phyloP scores from a whole-genome alignment of 1,140 invertebrate species.

The Euborellia annulipes region DNA sequence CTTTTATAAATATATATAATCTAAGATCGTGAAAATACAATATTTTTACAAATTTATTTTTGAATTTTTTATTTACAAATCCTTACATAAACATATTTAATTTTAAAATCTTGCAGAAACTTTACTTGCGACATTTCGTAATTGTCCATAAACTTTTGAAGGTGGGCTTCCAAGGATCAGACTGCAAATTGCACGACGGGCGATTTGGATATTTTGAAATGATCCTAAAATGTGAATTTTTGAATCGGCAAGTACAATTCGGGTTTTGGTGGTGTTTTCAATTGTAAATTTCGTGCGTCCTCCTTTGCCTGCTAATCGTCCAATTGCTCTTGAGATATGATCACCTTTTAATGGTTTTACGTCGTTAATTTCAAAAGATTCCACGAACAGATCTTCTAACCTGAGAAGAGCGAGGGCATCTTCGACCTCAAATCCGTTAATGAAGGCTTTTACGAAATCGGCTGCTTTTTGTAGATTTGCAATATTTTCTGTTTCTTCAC shows the following conservation, averaged over 20 bases:
- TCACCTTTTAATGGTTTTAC: conserved; percentile 93
- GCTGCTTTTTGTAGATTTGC: conserved; percentile 90
- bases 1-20: too few species aligned
- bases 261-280: conserved; percentile 97
- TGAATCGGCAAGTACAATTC: conserved; percentile 90
- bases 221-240: conserved; percentile 97
- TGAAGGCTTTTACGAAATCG: conserved; percentile 95
- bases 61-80: too few species aligned
- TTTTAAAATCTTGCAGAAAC: conserved; percentile 65
- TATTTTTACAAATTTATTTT: too few species aligned
- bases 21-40: too few species aligned
- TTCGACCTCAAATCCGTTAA: conserved; percentile 93
- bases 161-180: conserved; percentile 91
- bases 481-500: conserved; percentile 69
- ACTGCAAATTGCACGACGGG: conserved; percentile 91
- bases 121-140: conserved; percentile 66
- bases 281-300: conserved; percentile 97
- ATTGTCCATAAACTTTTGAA: conserved; percentile 89
- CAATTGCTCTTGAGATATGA: conserved; percentile 88
- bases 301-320: conserved; percentile 90
- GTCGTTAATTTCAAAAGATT: conserved; percentile 94
- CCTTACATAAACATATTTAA: too few species aligned
- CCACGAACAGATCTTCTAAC: conserved; percentile 93
- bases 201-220: conserved; percentile 92
- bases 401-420: conserved; percentile 89